Base-by-base conservation (phyloP, 2,797 vertebrate genomes). In the Squalus acanthias region DNA sequence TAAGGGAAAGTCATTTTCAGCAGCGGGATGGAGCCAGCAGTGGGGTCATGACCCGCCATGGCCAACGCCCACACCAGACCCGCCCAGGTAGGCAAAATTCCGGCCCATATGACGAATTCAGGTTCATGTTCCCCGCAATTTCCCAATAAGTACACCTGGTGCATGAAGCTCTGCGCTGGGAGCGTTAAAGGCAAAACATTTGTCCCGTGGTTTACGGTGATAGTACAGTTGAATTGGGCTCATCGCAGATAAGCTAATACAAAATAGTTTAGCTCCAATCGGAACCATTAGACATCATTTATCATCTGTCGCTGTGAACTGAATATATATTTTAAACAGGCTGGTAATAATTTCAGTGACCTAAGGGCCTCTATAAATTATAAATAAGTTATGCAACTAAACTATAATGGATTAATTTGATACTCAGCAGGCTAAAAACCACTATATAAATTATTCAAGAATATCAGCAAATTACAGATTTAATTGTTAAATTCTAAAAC, bases 401-500 rank as follows among this genome's bases (percentile, higher is more conserved):
- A 95, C 26, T 95, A 70, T 50, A 50, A 70, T 95, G 39, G 57
- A 24, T 74, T 53, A 72, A 74, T 74, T 53, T 74, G 46, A 74
- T 70, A 74, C 94, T 67, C 70, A 29, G 26, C 69, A 74, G 46
- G 50, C 50, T 57, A 95, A 72, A 50, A 95, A 72, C 39, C 22
- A 53, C 46, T 4, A 69, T 15, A 95, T 74, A 57, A 95, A 95
- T 74, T 29, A 95, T 74, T 95, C 69, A 95, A 76, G 69, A 74
- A 76, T 92, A 76, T n/a, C 9, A 76, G 53, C 50, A 95, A 53
- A 76, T 95, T 95, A 57, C 17, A 76, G 29, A 72, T 76, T 95
- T 95, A 95, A 95, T 95, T 57, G 50, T 29, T 74, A 76, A 57
- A 74, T 74, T 57, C 24, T 76, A 76, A 74, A 95, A 95, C 53